Evolutionary conservation across 2,113 vertebrate species (phyloP).

Genomic region (Spea bombifrons): DNA sequence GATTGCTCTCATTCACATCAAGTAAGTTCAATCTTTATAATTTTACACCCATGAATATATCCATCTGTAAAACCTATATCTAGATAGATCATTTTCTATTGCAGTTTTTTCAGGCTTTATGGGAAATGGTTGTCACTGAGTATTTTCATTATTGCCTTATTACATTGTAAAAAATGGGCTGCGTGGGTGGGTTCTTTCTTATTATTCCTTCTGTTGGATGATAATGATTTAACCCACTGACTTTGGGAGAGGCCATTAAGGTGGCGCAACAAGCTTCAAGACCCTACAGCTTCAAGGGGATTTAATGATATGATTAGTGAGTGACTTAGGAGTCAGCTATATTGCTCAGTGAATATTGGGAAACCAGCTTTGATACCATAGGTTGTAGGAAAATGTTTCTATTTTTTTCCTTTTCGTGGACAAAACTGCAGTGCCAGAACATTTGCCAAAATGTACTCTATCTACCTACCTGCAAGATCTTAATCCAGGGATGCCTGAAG

Average conservation of each 20-base stretch:
- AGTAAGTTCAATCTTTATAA: background rate
- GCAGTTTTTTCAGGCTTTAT: slow-evolving; percentile 2
- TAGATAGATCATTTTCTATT: background rate
- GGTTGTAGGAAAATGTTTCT: background rate
- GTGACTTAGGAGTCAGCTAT: background rate
- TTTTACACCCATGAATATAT: background rate
- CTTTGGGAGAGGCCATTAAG: background rate
- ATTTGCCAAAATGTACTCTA: background rate
- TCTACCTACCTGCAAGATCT: background rate
- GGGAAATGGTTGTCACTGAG: slow-evolving; percentile 7
- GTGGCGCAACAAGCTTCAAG: background rate
- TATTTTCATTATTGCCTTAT: slow-evolving; percentile 26
- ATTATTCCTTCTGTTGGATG: slow-evolving; percentile 24
- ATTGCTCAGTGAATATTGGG: slow-evolving; percentile 9
- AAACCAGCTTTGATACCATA: background rate
- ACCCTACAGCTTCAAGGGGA: slow-evolving; percentile 16
- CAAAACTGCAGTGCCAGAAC: background rate
- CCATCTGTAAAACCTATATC: background rate
- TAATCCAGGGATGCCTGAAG: slow-evolving; percentile 1
- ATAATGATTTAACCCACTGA: slow-evolving; percentile 35
- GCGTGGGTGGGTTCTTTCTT: slow-evolving; percentile 35
- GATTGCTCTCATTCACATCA: background rate
- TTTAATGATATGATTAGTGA: slow-evolving; percentile 35
- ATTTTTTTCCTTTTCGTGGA: background rate
- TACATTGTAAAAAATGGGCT: slow-evolving; percentile 23